phyloP scores from a whole-genome alignment of 2,888 invertebrate genomes.

The Diploptera punctata region DNA sequence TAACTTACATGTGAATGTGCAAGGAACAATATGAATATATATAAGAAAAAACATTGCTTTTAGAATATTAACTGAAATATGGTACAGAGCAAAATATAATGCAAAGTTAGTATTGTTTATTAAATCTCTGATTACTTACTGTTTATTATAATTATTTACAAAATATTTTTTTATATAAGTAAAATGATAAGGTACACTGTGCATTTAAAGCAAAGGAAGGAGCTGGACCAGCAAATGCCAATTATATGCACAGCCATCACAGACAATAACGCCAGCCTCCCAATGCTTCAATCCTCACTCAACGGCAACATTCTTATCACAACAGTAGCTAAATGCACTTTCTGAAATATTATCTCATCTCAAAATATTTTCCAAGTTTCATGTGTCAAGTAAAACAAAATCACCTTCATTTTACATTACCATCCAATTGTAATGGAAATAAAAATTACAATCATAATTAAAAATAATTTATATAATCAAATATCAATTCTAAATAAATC shows the following conservation, averaged over 20 bases:
- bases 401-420: too few relatives aligned
- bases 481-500: too few relatives aligned
- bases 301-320: not conserved
- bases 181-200: constrained; percentile 17
- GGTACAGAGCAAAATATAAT: too few relatives aligned
- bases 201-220: constrained; percentile 17
- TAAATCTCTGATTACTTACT: not conserved
- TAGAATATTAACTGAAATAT: not conserved
- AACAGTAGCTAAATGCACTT: not conserved
- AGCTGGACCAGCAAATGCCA: constrained; percentile 19
- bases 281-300: constrained; percentile 1
- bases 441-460: too few relatives aligned
- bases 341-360: not conserved
- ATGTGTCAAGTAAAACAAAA: too few relatives aligned
- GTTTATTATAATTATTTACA: constrained; percentile 4
- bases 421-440: too few relatives aligned
- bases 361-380: too few relatives aligned
- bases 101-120: not conserved
- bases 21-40: not conserved
- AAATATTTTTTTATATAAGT: constrained; percentile 4
- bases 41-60: not conserved
- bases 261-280: not conserved
- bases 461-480: too few relatives aligned
- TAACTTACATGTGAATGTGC: not conserved
- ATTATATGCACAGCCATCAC: constrained; percentile 12